Conservation (phyloP, 2,888 invertebrate species). For the Eulithis testata region DNA sequence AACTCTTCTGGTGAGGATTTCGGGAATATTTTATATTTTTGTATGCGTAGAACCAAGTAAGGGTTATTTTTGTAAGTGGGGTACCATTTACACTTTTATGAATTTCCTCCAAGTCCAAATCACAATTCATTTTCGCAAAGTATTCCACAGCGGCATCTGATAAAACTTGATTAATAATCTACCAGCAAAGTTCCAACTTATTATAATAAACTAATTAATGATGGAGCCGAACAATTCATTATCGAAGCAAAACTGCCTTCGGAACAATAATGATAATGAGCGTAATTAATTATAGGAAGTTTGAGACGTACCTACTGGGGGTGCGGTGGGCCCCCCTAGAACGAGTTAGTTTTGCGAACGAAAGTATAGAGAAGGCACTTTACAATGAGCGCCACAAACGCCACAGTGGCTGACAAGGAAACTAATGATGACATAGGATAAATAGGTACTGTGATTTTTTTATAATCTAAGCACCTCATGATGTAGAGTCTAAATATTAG, state of each 20-base stretch:
- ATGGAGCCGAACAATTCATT: conserved; percentile 83
- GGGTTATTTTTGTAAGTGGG: too few species aligned
- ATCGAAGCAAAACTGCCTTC: conserved; percentile 84
- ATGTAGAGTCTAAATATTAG: too few species aligned
- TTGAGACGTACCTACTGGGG: conserved; percentile 78
- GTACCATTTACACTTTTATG: too few species aligned
- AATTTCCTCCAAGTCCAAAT: conserved; percentile 11
- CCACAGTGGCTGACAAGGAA: too few species aligned
- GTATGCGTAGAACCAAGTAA: too few species aligned
- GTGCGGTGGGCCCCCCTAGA: conserved; percentile 48
- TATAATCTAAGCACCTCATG: too few species aligned
- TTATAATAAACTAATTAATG: conserved; percentile 85
- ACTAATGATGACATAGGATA: too few species aligned
- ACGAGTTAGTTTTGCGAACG: conserved; percentile 38
- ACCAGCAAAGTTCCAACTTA: conserved; percentile 75
- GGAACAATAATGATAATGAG: conserved; percentile 85
- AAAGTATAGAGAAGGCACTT: conserved; percentile 53
- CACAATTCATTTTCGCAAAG: conserved; percentile 35
- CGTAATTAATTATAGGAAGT: conserved; percentile 84
- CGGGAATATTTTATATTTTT: too few species aligned
- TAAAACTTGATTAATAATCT: conserved; percentile 84
- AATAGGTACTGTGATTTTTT: too few species aligned
- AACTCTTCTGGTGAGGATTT: too few species aligned
- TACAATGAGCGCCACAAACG: too few species aligned
- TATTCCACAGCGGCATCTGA: conserved; percentile 60